Percentiles rank a stretch among this genome's conserved stretches.
Conservation (phyloP, 2,797 vertebrate genomes). For the Neosalanx taihuensis region DNA sequence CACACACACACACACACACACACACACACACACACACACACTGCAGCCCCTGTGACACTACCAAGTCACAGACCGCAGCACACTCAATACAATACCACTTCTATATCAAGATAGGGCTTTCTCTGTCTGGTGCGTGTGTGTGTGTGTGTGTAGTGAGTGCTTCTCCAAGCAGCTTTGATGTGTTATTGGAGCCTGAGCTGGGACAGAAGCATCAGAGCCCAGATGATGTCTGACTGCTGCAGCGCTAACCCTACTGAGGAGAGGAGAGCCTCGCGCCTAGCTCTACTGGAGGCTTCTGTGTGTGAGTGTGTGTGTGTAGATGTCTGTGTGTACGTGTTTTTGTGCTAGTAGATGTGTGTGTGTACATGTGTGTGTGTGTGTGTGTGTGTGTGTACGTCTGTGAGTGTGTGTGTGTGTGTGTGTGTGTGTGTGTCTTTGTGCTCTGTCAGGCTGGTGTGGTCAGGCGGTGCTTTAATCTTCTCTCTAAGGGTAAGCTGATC, state of each 20-base stretch:
- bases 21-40: neutral
- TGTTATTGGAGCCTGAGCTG: constrained; percentile 24
- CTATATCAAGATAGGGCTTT: neutral
- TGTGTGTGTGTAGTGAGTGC: neutral
- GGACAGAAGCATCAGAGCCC: constrained; percentile 35
- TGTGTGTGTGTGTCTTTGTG: constrained; percentile 11
- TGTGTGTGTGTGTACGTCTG: neutral
- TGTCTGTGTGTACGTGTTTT: neutral
- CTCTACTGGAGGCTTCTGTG: neutral
- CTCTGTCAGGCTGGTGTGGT: constrained; percentile 38
- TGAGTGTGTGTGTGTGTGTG: neutral
- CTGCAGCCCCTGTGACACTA: neutral
- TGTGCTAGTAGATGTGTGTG: neutral
- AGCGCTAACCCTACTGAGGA: neutral
- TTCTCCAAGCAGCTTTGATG: constrained; percentile 29
- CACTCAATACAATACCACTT: constrained; percentile 2
- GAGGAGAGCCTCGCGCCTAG: neutral
- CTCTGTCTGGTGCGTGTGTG: constrained; percentile 8
- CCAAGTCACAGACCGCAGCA: neutral
- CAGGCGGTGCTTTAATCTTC: constrained; percentile 56
- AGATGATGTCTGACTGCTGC: neutral
- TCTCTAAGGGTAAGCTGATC: constrained; percentile 61
- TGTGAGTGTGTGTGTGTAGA: constrained; percentile 14
- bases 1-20: too few relatives aligned
- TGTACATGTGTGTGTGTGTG: neutral